These are phyloP conservation scores for Ceyx melanurus DNA, from an alignment of 2,113 vertebrate species.

Conservation along the genomic window DNA sequence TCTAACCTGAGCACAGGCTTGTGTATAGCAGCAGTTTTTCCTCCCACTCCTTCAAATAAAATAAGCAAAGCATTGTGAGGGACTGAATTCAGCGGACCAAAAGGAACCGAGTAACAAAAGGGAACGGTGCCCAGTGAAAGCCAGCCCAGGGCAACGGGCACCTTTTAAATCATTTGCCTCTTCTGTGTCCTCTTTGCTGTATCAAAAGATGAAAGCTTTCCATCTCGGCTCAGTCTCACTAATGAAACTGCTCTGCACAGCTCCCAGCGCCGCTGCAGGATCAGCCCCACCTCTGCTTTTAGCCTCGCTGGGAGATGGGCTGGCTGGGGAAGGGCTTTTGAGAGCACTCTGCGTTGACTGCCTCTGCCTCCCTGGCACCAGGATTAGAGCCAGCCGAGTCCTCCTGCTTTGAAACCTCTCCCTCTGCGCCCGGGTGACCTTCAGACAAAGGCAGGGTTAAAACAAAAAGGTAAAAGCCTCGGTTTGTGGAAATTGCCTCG, in stretches of 20 bases:
- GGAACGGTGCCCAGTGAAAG: not conserved
- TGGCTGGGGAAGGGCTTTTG: not conserved
- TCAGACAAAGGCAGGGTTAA: not conserved
- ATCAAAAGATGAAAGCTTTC: not conserved
- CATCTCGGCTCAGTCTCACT: not conserved
- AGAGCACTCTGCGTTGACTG: not conserved
- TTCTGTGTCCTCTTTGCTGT: not conserved
- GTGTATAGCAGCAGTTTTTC: not conserved
- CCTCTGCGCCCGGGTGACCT: not conserved
- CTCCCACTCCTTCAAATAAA: not conserved
- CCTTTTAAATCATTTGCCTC: not conserved
- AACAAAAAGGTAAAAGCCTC: not conserved
- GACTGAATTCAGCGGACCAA: not conserved
- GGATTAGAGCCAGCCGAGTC: not conserved
- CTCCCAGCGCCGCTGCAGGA: not conserved
- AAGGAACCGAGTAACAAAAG: not conserved
- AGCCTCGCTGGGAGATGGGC: not conserved
- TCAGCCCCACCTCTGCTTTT: not conserved
- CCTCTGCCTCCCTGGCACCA: not conserved
- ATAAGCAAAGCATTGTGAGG: not conserved
- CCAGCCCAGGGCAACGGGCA: not conserved
- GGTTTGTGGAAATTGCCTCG: not conserved
- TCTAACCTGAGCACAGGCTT: not conserved
- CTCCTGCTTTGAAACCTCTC: not conserved
- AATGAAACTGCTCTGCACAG: not conserved